These are phyloP conservation scores for Perccottus glenii DNA, from an alignment of 2,113 vertebrate species.

Conservation along the genomic window DNA sequence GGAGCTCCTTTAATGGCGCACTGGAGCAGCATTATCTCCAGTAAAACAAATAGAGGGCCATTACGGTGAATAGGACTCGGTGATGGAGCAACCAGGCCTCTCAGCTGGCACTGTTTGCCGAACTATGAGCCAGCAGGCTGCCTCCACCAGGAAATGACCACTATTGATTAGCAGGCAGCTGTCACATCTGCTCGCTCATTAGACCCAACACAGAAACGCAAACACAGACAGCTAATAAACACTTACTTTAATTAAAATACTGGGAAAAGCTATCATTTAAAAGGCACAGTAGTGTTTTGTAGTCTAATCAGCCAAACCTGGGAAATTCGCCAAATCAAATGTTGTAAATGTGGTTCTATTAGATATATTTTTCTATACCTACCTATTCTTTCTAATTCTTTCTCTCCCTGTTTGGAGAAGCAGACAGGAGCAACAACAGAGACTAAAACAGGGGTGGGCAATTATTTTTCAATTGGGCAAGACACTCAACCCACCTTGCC, in stretches of 20 bases:
- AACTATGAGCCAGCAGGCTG: slow-evolving; percentile 10
- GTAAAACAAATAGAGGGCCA: slow-evolving; percentile 39
- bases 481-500: no score
- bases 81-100: slow-evolving; percentile 14
- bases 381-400: no score
- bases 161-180: slow-evolving; percentile 56
- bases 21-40: slow-evolving; percentile 22
- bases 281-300: no score
- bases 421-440: no score
- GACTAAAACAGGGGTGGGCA: no score
- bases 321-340: no score
- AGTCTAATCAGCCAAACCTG: no score
- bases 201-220: neutral
- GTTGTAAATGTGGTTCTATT: no score
- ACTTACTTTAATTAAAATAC: neutral
- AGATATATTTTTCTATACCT: no score
- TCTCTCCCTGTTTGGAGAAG: no score
- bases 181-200: slow-evolving; percentile 49
- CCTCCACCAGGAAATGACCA: slow-evolving; percentile 37
- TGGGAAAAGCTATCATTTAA: no score
- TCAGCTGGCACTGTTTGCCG: slow-evolving; percentile 39
- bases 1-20: slow-evolving; percentile 27
- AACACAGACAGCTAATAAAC: neutral
- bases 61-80: neutral
- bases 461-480: no score